Evolutionary conservation across 1,140 invertebrate species (phyloP).

Genomic region (Eulimnadia texana): DNA sequence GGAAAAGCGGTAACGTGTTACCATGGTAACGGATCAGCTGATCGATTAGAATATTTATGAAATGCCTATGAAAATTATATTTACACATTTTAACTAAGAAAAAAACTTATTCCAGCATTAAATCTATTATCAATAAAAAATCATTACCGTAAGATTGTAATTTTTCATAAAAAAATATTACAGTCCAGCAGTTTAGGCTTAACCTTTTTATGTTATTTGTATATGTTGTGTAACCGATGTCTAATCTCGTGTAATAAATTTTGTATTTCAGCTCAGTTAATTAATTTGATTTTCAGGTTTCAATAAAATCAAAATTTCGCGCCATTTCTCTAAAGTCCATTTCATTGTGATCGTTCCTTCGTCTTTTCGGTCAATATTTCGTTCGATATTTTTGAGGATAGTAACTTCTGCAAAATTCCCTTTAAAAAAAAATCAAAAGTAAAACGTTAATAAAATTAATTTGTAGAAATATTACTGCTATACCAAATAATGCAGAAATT

Average conservation of each 20-base stretch:
- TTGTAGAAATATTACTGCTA: neutral
- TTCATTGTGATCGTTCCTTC: neutral
- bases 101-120: no score
- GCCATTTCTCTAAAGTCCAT: neutral
- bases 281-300: neutral
- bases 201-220: neutral
- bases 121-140: no score
- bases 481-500: neutral
- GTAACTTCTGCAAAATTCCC: neutral
- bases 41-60: no score
- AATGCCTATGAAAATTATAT: no score
- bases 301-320: neutral
- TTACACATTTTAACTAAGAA: no score
- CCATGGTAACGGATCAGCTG: no score
- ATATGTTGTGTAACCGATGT: neutral
- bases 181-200: no score
- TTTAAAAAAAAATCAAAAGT: neutral
- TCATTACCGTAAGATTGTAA: no score
- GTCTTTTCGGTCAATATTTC: neutral
- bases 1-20: no score
- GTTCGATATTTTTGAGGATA: neutral
- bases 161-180: no score
- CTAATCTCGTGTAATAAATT: neutral
- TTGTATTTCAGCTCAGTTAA: neutral
- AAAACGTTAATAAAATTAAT: neutral